A percentile compares a stretch with the other conserved stretches of the same genome.
Evolutionary conservation across 1,140 invertebrate species (phyloP).

Genomic region (Aleiodes sp.): DNA sequence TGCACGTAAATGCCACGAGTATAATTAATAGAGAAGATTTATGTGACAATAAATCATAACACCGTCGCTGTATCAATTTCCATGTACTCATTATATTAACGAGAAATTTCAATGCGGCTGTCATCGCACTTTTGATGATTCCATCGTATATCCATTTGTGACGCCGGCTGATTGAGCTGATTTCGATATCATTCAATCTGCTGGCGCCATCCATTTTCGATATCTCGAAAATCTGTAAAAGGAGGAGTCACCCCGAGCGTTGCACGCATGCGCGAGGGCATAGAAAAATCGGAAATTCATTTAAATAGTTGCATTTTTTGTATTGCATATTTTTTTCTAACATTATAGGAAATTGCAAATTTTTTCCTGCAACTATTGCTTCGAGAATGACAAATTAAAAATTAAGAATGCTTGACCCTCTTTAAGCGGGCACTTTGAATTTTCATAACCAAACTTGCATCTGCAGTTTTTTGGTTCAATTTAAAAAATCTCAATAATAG

Average conservation of each 20-base stretch:
- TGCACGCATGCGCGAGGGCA: too few relatives aligned
- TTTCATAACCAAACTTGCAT: too few relatives aligned
- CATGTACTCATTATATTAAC: constrained; percentile 60
- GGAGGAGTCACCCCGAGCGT: neutral
- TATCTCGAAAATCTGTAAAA: neutral
- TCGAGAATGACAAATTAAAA: too few relatives aligned
- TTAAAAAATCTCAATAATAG: too few relatives aligned
- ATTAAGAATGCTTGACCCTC: too few relatives aligned
- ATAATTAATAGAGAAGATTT: constrained; percentile 64
- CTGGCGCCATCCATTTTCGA: neutral
- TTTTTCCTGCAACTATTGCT: too few relatives aligned
- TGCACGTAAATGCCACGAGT: constrained; percentile 59
- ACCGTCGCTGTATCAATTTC: constrained; percentile 65
- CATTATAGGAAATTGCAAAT: too few relatives aligned
- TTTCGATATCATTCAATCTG: neutral
- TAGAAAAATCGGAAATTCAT: too few relatives aligned
- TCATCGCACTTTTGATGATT: constrained; percentile 32
- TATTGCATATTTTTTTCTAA: too few relatives aligned
- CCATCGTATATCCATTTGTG: neutral
- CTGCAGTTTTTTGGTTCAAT: too few relatives aligned
- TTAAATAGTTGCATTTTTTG: too few relatives aligned
- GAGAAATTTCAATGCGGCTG: constrained; percentile 34
- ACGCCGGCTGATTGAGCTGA: neutral
- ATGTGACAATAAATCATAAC: constrained; percentile 65
- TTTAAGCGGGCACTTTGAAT: too few relatives aligned